Conservation (phyloP, 37 sponge, comb jelly and placozoan species). For the Chondrilla cf. caribensis region DNA sequence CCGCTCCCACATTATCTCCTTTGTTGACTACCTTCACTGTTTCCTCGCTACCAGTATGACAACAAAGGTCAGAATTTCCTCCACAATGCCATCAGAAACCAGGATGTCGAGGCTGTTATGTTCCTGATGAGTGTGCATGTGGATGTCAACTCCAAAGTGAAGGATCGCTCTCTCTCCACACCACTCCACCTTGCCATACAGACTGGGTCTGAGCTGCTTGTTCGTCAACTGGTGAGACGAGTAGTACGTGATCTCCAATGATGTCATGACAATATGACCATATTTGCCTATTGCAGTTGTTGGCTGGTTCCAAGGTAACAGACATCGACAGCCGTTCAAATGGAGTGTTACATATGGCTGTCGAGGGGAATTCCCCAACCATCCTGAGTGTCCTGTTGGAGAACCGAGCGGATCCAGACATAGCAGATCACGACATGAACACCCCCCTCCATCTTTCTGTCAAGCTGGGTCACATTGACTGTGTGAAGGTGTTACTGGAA, state of each 20-base stretch:
- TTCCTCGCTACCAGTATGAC: constrained; percentile 54
- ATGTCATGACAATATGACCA: not conserved
- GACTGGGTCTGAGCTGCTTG: constrained; percentile 80
- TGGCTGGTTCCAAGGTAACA: constrained; percentile 74
- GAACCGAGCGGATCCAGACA: constrained; percentile 82
- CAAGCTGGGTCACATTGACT: constrained; percentile 72
- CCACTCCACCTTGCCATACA: constrained; percentile 92
- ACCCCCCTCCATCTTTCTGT: constrained; percentile 80
- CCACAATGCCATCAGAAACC: constrained; percentile 74
- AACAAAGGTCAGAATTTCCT: constrained; percentile 77
- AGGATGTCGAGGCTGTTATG: constrained; percentile 81
- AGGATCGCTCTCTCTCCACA: constrained; percentile 60
- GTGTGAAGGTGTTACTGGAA: constrained; percentile 65
- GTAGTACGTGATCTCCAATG: not conserved
- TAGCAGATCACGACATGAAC: constrained; percentile 69
- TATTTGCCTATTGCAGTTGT: constrained; percentile 36
- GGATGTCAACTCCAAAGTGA: constrained; percentile 80
- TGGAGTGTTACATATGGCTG: constrained; percentile 82
- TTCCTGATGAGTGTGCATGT: constrained; percentile 86
- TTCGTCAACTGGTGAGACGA: constrained; percentile 77
- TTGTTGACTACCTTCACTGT: no score
- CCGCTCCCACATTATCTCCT: no score
- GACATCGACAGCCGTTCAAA: constrained; percentile 69
- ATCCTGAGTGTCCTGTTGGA: constrained; percentile 83
- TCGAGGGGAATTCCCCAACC: constrained; percentile 66